Conservation (phyloP, 2,113 vertebrate species). For the Cyanoramphus novaezelandiae region DNA sequence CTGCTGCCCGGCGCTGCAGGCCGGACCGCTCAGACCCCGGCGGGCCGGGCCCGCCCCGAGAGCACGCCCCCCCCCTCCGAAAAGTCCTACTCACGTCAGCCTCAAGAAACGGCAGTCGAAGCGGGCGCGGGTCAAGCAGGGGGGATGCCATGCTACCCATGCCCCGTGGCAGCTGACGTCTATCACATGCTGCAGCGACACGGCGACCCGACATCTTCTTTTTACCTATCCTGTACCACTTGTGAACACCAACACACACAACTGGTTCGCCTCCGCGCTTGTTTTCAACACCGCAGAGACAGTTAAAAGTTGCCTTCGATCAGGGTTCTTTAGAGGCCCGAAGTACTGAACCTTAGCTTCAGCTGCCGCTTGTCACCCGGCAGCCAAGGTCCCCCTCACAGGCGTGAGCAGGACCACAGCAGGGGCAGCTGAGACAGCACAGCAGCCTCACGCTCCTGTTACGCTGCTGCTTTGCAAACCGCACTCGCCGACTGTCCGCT, state of each 20-base stretch:
- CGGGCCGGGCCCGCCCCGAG: background rate
- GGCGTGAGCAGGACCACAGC: background rate
- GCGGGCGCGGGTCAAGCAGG: slow-evolving; percentile 53
- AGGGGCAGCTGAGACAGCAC: background rate
- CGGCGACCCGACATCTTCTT: slow-evolving; percentile 70
- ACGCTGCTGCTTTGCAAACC: background rate
- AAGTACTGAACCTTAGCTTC: background rate
- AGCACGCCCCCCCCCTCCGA: background rate
- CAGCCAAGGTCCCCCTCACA: background rate
- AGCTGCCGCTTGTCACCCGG: background rate
- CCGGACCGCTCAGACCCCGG: background rate
- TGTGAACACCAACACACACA: slow-evolving; percentile 44
- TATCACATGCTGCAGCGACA: slow-evolving; percentile 49
- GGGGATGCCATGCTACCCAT: slow-evolving; percentile 56
- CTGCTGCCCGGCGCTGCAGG: background rate
- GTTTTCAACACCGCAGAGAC: background rate
- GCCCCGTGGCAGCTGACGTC: slow-evolving; percentile 60
- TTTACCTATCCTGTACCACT: slow-evolving; percentile 55
- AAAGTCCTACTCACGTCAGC: slow-evolving; percentile 58
- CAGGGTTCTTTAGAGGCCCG: background rate
- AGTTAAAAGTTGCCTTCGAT: background rate
- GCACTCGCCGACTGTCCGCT: background rate
- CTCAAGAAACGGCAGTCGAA: slow-evolving; percentile 64
- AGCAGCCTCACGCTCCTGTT: background rate
- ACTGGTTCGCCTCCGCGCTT: background rate